Evolutionary conservation across 2,888 invertebrate genomes (phyloP).

Genomic region (Chironomus tentans): DNA sequence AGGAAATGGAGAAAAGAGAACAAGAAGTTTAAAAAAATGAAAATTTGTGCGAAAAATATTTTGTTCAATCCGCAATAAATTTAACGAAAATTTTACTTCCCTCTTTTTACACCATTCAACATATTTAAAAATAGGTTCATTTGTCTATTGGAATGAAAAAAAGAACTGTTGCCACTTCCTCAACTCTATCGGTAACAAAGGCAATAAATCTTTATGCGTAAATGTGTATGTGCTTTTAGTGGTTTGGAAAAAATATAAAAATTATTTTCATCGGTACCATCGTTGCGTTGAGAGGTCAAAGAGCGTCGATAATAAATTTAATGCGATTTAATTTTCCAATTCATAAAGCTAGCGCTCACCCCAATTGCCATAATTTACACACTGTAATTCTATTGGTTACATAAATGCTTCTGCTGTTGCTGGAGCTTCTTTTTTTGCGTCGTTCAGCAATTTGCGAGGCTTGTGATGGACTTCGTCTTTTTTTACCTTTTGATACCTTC

Average conservation of each 20-base stretch:
- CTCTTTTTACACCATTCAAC: background rate
- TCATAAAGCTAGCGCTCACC: conserved; percentile 2
- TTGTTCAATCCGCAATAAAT: background rate
- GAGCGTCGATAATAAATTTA: background rate
- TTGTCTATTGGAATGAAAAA: background rate
- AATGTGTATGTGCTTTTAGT: no score
- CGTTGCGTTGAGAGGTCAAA: background rate
- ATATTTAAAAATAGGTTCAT: background rate
- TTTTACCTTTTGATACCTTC: no score
- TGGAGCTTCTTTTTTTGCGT: no score
- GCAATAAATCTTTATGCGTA: background rate
- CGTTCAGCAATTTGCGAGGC: no score
- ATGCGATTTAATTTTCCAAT: conserved; percentile 15
- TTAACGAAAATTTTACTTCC: background rate
- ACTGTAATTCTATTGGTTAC: no score
- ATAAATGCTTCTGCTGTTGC: no score
- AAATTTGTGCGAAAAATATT: background rate
- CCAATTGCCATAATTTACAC: background rate
- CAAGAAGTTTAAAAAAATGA: background rate
- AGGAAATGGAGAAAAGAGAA: background rate
- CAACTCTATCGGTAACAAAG: background rate
- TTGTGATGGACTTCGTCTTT: no score
- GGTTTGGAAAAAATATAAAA: background rate
- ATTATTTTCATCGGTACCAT: background rate
- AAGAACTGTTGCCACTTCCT: background rate